A percentile compares a stretch with the other conserved stretches of the same genome.
These are phyloP conservation scores for Diaphora mendica DNA, from an alignment of 2,888 invertebrate species.

Conservation along the genomic window DNA sequence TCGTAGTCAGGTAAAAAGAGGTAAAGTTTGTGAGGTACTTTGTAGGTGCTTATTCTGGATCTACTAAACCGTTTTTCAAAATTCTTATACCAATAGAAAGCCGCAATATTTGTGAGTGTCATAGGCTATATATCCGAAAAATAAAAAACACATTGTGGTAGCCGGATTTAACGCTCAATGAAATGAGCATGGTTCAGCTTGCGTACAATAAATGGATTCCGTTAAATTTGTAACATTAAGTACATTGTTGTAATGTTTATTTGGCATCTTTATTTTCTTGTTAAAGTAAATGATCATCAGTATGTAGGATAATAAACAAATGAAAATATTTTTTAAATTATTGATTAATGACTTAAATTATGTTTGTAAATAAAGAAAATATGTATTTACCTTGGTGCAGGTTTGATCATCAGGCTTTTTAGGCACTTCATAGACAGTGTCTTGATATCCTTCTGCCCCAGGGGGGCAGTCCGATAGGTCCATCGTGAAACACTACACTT, in stretches of 20 bases:
- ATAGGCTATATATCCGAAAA: too few species aligned
- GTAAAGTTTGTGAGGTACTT: too few species aligned
- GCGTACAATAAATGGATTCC: neutral
- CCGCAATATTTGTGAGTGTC: too few species aligned
- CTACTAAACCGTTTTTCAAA: too few species aligned
- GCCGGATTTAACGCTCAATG: too few species aligned
- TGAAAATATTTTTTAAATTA: slow-evolving; percentile 45
- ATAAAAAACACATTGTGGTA: too few species aligned
- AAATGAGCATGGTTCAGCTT: too few species aligned
- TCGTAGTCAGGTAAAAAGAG: too few species aligned
- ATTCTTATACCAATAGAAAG: too few species aligned
- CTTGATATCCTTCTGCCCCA: slow-evolving; percentile 81
- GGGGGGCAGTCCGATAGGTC: slow-evolving; percentile 83
- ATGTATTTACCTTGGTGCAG: slow-evolving; percentile 81
- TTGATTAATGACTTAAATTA: slow-evolving; percentile 34
- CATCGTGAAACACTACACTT: slow-evolving; percentile 83
- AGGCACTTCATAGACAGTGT: slow-evolving; percentile 75
- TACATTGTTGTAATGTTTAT: neutral
- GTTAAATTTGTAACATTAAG: neutral
- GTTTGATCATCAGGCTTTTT: slow-evolving; percentile 66
- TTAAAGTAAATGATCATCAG: slow-evolving; percentile 9
- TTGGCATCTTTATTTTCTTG: neutral
- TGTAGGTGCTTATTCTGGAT: too few species aligned
- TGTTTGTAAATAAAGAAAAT: slow-evolving; percentile 35
- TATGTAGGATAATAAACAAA: slow-evolving; percentile 46